A percentile compares a stretch with the other conserved stretches of the same genome.
Evolutionary conservation across 2,113 vertebrate genomes (phyloP).

Genomic region (Gadus macrocephalus): DNA sequence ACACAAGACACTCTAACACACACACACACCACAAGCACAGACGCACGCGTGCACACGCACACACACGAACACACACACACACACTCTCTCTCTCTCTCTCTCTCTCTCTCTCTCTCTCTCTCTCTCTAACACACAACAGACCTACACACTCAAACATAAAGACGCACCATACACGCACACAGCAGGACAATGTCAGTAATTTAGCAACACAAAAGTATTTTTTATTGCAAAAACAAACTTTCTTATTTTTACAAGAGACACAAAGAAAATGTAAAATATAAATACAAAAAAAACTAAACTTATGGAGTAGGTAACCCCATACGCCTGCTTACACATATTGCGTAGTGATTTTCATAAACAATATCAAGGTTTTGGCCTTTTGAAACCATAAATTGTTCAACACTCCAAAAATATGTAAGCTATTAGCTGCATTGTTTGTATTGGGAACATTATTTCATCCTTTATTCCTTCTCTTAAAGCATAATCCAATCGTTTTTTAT

Average conservation of each 20-base stretch:
- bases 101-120: not conserved
- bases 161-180: not conserved
- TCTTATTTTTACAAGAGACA: constrained; percentile 30
- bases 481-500: too few relatives aligned
- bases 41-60: too few relatives aligned
- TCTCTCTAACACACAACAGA: not conserved
- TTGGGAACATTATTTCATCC: too few relatives aligned
- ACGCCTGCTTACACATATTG: not conserved
- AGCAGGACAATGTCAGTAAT: not conserved
- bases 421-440: too few relatives aligned
- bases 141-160: not conserved
- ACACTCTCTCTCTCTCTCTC: not conserved
- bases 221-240: constrained; percentile 64
- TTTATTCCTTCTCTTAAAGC: too few relatives aligned
- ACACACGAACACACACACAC: not conserved
- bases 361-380: not conserved
- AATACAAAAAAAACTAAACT: constrained; percentile 66
- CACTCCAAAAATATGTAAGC: too few relatives aligned
- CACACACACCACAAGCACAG: too few relatives aligned
- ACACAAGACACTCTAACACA: not conserved
- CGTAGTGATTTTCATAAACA: not conserved
- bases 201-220: constrained; percentile 37
- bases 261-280: constrained; percentile 52
- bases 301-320: constrained; percentile 4
- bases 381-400: too few relatives aligned